Base-by-base conservation (phyloP, 2,797 vertebrate genomes). In the Acanthurus lineatus region DNA sequence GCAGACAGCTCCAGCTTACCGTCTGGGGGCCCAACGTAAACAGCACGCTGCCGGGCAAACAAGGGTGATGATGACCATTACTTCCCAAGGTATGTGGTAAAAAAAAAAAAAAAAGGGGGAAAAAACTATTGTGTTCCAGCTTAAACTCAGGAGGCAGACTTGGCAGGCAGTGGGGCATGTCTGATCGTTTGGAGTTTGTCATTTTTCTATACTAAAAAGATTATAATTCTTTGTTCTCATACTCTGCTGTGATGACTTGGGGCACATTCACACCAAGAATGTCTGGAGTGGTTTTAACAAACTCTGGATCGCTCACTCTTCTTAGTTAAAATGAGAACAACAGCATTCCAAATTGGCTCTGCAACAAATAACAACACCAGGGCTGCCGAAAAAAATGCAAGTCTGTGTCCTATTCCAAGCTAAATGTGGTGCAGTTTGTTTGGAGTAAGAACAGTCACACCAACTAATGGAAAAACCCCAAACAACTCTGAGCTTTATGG, bases 1-100 rank as follows among this genome's bases (percentile, higher is more conserved):
- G 73, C 79, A 71, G 91, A 93, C 91, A 88, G 91, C 89, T 77
- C 77, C 42, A 28, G 79, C 81, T 81, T 51, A 79, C 62, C 22
- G 78, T 91, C 90, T 76, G 77, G 86, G 83, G 90, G 64, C 67
- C 54, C 61, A 81, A 74, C 70, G 60, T 83, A 88, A 93, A 91
- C 89, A 85, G 66, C 86, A 38, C 76, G 75, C 89, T 32, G 80
- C 61, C n/a, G 78, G 79, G 80, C 73, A 88, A 91, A 92, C 69
- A 82, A 53, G 69, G 84, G 76, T 20, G 83, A 91, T 87, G 88
- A 92, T 77, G 89, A 81, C 84, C 87, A 78, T 77, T 84, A 76
- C 79, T 83, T 85, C 69, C 73, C 69, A 47, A 66, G 83, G 73
- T 77, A 70, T 57, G 51, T 49, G 32, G 53, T 64, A 54, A n/a